These are phyloP conservation scores for Nothura maculosa DNA, from an alignment of 2,797 vertebrate genomes.

Conservation along the genomic window DNA sequence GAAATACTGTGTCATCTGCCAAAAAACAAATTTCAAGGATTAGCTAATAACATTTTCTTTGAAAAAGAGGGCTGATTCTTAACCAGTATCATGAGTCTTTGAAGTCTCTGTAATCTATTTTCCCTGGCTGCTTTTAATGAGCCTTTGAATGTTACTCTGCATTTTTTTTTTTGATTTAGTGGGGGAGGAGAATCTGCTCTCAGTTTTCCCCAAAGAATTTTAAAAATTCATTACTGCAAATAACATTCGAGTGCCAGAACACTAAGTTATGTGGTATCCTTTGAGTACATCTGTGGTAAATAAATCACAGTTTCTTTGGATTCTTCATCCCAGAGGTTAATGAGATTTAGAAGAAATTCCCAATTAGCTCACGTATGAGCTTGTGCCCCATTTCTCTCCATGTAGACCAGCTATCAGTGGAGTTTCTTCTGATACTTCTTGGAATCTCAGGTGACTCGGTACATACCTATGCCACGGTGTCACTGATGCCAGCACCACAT, in stretches of 20 bases:
- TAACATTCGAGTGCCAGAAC: slow-evolving; percentile 39
- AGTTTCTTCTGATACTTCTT: background rate
- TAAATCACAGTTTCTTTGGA: slow-evolving; percentile 27
- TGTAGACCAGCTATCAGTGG: background rate
- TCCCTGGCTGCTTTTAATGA: slow-evolving; percentile 70
- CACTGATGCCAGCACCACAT: background rate
- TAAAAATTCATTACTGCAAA: slow-evolving; percentile 42
- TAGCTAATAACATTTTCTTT: slow-evolving; percentile 72
- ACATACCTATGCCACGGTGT: background rate
- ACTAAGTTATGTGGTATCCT: slow-evolving; percentile 19
- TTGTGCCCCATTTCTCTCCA: background rate
- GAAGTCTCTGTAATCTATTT: slow-evolving; percentile 68
- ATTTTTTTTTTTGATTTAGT: background rate
- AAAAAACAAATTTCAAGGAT: slow-evolving; percentile 69
- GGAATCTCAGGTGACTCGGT: background rate
- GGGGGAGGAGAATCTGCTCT: slow-evolving; percentile 27
- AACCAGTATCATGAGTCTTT: slow-evolving; percentile 56
- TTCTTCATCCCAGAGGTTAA: slow-evolving; percentile 19
- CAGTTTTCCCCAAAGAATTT: slow-evolving; percentile 49
- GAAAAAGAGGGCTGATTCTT: slow-evolving; percentile 68
- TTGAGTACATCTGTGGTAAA: slow-evolving; percentile 23
- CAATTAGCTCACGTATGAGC: background rate
- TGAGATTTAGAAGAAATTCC: slow-evolving; percentile 8
- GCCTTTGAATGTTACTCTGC: slow-evolving; percentile 55
- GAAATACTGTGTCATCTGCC: slow-evolving; percentile 66